A percentile compares a stretch with the other conserved stretches of the same genome.
These are phyloP conservation scores for Gobio occitaniae DNA, from an alignment of 2,797 vertebrate species.

Conservation along the genomic window DNA sequence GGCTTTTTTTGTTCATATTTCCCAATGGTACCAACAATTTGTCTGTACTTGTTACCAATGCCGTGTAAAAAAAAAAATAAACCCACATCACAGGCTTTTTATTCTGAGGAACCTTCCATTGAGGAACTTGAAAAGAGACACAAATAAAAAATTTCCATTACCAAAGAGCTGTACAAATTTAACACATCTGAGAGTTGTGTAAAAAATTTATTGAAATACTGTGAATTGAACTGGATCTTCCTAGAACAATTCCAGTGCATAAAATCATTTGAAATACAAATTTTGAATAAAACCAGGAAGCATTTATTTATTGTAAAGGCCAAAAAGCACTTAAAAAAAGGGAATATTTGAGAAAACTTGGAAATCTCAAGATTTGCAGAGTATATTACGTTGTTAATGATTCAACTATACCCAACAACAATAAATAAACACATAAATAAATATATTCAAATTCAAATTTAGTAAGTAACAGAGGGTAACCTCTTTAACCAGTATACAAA, in stretches of 20 bases:
- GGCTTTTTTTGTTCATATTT: too few species aligned
- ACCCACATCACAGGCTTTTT: not conserved
- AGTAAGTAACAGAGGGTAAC: not conserved
- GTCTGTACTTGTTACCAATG: too few species aligned
- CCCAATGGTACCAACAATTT: too few species aligned
- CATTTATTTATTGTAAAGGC: not conserved
- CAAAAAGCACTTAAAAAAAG: not conserved
- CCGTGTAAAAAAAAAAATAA: not conserved
- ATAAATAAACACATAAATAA: conserved; percentile 37
- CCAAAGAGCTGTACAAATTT: not conserved
- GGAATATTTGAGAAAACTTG: not conserved
- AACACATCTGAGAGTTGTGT: not conserved
- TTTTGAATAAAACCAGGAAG: not conserved
- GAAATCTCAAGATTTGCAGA: not conserved
- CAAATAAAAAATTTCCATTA: not conserved
- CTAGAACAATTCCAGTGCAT: not conserved
- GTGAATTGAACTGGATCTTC: not conserved
- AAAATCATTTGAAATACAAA: not conserved
- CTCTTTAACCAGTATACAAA: not conserved
- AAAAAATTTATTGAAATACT: not conserved
- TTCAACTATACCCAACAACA: conserved; percentile 8
- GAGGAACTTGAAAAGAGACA: not conserved
- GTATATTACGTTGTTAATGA: not conserved
- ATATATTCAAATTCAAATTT: conserved; percentile 28
- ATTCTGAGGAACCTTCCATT: not conserved